A percentile compares a stretch with the other conserved stretches of the same genome.
Evolutionary conservation across 2,888 invertebrate species (phyloP).

Genomic region (Nemapogon koenigi): DNA sequence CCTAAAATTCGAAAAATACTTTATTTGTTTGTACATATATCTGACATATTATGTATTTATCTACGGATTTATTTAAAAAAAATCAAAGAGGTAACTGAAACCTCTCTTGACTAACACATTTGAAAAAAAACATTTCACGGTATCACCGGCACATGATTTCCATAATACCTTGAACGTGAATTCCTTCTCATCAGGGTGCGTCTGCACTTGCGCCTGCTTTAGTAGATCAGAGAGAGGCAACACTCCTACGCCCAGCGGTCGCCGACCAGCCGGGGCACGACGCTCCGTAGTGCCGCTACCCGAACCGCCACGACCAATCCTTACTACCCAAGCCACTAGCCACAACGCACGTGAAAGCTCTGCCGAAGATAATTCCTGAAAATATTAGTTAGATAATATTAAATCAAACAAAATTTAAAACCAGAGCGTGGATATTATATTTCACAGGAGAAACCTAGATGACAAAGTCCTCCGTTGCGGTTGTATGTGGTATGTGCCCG

Average conservation of each 20-base stretch:
- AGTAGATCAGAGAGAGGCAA: conserved; percentile 74
- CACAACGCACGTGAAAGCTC: conserved; percentile 87
- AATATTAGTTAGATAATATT: conserved; percentile 11
- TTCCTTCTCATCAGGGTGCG: conserved; percentile 76
- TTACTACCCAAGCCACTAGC: conserved; percentile 88
- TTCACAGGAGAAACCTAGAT: not conserved
- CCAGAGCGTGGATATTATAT: not conserved
- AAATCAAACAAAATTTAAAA: not conserved
- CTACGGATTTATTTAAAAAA: no score
- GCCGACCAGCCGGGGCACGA: conserved; percentile 63
- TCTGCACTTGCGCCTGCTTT: conserved; percentile 48
- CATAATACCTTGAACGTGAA: conserved; percentile 69
- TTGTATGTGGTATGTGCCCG: not conserved
- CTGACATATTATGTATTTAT: no score
- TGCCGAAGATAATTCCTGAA: conserved; percentile 80
- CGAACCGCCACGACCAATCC: conserved; percentile 80
- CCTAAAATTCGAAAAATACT: no score
- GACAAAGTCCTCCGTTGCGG: not conserved
- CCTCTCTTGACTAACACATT: no score
- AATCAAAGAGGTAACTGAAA: no score
- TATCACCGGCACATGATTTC: no score
- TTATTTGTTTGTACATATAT: no score
- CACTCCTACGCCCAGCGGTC: conserved; percentile 90
- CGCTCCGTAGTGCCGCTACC: conserved; percentile 57
- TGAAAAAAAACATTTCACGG: not conserved